Evolutionary conservation across 2,888 invertebrate genomes (phyloP).

Genomic region (Steromphala cineraria): DNA sequence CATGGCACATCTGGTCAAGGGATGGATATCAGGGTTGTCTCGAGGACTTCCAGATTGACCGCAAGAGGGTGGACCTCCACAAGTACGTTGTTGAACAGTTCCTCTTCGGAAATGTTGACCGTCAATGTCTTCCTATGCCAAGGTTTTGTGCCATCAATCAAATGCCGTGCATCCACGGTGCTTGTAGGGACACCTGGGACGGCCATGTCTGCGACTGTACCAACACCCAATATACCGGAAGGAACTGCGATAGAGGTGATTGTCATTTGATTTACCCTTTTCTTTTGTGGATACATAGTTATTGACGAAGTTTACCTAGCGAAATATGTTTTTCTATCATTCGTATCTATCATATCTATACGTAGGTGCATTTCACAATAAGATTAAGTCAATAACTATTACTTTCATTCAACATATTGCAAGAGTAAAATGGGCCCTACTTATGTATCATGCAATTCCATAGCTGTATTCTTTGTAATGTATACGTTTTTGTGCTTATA

Average conservation of each 20-base stretch:
- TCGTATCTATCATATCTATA: too few relatives aligned
- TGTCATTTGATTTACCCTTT: background rate
- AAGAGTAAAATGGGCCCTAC: too few relatives aligned
- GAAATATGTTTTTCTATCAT: too few relatives aligned
- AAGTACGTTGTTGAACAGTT: conserved; percentile 9
- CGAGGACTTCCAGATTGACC: conserved; percentile 53
- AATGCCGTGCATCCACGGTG: conserved; percentile 61
- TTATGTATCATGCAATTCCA: too few relatives aligned
- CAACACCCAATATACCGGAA: conserved; percentile 63
- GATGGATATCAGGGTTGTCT: conserved; percentile 70
- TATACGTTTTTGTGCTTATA: too few relatives aligned
- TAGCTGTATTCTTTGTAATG: too few relatives aligned
- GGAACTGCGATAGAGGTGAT: conserved; percentile 59
- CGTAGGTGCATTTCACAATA: too few relatives aligned
- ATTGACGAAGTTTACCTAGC: too few relatives aligned
- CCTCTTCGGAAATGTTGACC: conserved; percentile 34
- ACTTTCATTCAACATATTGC: too few relatives aligned
- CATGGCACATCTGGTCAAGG: conserved; percentile 71
- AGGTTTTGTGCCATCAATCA: conserved; percentile 32
- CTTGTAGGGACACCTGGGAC: conserved; percentile 61
- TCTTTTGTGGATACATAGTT: too few relatives aligned
- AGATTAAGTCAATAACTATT: too few relatives aligned
- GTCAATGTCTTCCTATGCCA: conserved; percentile 33
- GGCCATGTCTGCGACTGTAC: conserved; percentile 70
- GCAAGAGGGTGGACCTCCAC: conserved; percentile 34